These are phyloP conservation scores for Phanerotoma sp. DNA, from an alignment of 2,888 invertebrate genomes.

Conservation along the genomic window DNA sequence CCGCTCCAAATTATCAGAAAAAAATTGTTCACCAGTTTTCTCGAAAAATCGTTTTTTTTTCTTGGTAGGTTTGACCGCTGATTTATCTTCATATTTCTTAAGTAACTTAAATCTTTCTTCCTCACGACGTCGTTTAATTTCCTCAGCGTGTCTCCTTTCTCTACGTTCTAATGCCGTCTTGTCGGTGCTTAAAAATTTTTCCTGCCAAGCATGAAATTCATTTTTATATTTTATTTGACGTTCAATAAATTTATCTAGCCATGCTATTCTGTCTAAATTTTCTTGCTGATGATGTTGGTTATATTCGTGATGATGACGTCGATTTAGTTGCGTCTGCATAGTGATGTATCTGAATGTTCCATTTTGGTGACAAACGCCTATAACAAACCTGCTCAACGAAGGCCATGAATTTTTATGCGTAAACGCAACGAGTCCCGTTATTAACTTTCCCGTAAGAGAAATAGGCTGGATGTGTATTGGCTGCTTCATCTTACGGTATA, in stretches of 20 bases:
- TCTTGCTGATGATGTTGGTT: too few relatives aligned
- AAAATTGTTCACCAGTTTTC: constrained; percentile 57
- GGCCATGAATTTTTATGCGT: not conserved
- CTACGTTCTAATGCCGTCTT: constrained; percentile 35
- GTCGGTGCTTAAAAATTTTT: constrained; percentile 40
- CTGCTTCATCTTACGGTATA: constrained; percentile 67
- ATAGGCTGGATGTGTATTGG: constrained; percentile 67
- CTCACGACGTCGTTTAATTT: constrained; percentile 63
- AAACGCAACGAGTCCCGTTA: constrained; percentile 35
- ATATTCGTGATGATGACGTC: constrained; percentile 29
- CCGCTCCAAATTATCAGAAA: constrained; percentile 66
- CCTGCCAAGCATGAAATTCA: constrained; percentile 45
- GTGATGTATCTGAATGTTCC: constrained; percentile 65
- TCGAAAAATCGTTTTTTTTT: constrained; percentile 28
- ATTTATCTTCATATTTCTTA: constrained; percentile 37
- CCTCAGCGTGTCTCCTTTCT: constrained; percentile 35
- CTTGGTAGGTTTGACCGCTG: constrained; percentile 44
- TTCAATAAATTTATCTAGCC: constrained; percentile 46
- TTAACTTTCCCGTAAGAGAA: constrained; percentile 56
- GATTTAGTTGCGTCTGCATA: constrained; percentile 58
- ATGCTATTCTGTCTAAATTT: constrained; percentile 37
- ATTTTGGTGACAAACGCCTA: constrained; percentile 68
- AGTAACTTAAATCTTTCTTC: constrained; percentile 45
- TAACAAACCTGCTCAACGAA: constrained; percentile 41
- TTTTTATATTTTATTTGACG: constrained; percentile 43